Evolutionary conservation across 1,140 invertebrate species (phyloP), one percentile per base, ranked within the genome.

Genomic region (Aphelenchoides fujianensis): DNA sequence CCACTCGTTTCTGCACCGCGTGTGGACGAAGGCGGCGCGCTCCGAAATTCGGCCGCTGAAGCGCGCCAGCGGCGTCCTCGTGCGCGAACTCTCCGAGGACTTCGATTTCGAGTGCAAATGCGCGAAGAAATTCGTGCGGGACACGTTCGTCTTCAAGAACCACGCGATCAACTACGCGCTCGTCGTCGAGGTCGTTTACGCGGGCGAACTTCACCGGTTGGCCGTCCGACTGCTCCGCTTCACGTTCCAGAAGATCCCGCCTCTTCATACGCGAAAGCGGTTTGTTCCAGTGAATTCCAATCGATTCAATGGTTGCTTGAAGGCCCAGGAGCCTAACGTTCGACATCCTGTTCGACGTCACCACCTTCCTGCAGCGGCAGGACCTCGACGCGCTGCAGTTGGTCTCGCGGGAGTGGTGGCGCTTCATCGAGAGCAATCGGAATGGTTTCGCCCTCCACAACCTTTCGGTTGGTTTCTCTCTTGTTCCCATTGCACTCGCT

Each of bases 361-460:
- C n/a, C 1, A 61, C 59, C n/a, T 61, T 61, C 31, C 31, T 61
- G n/a, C 1, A 16, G n/a, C n/a, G 59, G 30, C n/a, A 2, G n/a
- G 59, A 61, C 59, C 36, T 61, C 27, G 59, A 61, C 31, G 16
- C 31, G 19, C 36, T 27, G 2, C 59, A 61, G 36, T 28, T 61
- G 16, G 59, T 61, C 16, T 61, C 1, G n/a, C n/a, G 31, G 2
- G 1, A 61, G 2, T 61, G 59, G 59, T 61, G n/a, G 19, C 16
- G 36, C 2, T 19, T 61, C n/a, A 61, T 61, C 31, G 59, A 61
- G 30, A 61, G 36, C 59, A 61, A 61, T 31, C n/a, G 59, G 16
- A 61, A 61, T 28, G 59, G 59, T 61, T 61, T 61, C 36, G 59
- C 59, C 2, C 36, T 61, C 31, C 59, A 61, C 31, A 61, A 48